phyloP scores from a whole-genome alignment of 2,113 vertebrate genomes.

The Steatornis caripensis region DNA sequence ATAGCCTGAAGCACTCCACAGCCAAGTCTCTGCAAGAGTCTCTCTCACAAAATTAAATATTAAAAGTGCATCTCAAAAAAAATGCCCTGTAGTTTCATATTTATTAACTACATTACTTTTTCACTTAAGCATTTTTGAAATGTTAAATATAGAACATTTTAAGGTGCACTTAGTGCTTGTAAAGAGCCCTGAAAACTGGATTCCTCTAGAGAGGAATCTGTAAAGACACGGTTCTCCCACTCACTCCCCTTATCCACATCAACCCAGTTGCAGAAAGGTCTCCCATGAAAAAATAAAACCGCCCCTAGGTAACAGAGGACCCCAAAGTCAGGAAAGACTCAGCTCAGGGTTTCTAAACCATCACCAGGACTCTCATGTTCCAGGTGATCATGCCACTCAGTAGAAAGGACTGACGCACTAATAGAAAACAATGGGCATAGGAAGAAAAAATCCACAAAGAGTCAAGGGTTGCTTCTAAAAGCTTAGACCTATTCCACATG shows the following conservation, averaged over 20 bases:
- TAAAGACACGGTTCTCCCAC: neutral
- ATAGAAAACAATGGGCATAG: neutral
- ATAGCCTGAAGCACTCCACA: neutral
- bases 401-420: neutral
- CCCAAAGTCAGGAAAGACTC: neutral
- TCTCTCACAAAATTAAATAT: slow-evolving; percentile 31
- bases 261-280: neutral
- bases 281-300: neutral
- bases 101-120: neutral
- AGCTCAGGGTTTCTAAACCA: neutral
- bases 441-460: neutral
- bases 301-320: neutral
- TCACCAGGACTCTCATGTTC: neutral
- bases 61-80: slow-evolving; percentile 4
- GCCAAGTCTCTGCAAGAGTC: slow-evolving; percentile 36
- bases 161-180: neutral
- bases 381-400: neutral
- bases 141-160: neutral
- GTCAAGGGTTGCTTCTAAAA: neutral
- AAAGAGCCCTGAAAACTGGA: neutral
- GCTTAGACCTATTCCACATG: rapidly evolving
- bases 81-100: neutral
- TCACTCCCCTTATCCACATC: neutral
- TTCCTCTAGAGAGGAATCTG: neutral
- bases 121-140: neutral